These are phyloP conservation scores for Hanleya hanleyi DNA, from an alignment of 2,888 invertebrate species.

Conservation along the genomic window DNA sequence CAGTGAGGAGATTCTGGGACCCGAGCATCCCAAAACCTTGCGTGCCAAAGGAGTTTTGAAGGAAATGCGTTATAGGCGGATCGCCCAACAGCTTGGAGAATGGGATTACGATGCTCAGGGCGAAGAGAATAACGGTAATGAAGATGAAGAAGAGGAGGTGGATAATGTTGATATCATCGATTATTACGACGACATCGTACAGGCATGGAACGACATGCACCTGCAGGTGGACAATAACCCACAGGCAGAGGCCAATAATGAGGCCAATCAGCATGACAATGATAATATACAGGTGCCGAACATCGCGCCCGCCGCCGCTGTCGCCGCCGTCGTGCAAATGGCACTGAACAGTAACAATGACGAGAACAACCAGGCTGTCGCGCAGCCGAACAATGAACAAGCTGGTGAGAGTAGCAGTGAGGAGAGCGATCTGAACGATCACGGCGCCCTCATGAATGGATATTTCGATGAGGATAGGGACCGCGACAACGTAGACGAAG, in stretches of 20 bases:
- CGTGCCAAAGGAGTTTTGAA: constrained; percentile 70
- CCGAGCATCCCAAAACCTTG: constrained; percentile 70
- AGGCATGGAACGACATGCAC: neutral
- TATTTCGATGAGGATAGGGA: constrained; percentile 39
- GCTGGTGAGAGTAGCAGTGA: constrained; percentile 2
- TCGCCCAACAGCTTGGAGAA: constrained; percentile 64
- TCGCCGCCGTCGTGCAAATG: neutral
- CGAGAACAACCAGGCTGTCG: neutral
- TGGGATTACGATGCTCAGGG: constrained; percentile 49
- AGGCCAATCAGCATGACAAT: neutral
- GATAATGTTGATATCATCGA: constrained; percentile 61
- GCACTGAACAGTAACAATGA: neutral
- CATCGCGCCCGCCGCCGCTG: neutral
- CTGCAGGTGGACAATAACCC: neutral
- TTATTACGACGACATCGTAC: constrained; percentile 60
- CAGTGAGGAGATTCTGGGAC: constrained; percentile 70
- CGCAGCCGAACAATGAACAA: neutral
- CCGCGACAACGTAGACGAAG: constrained; percentile 23
- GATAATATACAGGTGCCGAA: neutral
- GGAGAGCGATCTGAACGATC: neutral
- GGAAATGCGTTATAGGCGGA: constrained; percentile 65
- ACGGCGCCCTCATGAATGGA: constrained; percentile 43
- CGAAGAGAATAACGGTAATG: constrained; percentile 45
- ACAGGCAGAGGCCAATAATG: neutral
- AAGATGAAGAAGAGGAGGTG: constrained; percentile 47